These are phyloP conservation scores for Eupristina koningsbergeri DNA, from an alignment of 1,140 invertebrate species.

Conservation along the genomic window DNA sequence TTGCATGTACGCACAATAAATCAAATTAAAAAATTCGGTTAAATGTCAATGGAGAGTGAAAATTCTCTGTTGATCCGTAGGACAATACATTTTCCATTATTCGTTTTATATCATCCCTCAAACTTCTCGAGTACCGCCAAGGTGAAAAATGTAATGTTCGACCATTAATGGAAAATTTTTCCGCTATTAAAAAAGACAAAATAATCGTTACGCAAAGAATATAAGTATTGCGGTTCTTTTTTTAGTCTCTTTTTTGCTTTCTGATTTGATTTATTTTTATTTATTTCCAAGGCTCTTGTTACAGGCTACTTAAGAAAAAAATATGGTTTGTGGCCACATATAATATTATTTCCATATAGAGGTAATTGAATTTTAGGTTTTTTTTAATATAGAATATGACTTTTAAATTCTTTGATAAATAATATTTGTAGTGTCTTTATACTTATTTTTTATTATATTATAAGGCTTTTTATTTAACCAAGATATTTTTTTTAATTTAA, in stretches of 20 bases:
- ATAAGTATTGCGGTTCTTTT: background rate
- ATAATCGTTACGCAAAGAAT: constrained; percentile 30
- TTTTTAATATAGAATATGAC: background rate
- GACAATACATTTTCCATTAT: constrained; percentile 51
- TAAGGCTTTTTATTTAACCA: background rate
- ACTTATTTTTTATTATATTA: background rate
- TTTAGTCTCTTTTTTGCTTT: background rate
- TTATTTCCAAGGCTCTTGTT: background rate
- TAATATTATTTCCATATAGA: constrained; percentile 3
- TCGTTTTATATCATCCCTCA: constrained; percentile 31
- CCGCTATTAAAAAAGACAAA: constrained; percentile 39
- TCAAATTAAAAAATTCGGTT: constrained; percentile 27
- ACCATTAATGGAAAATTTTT: constrained; percentile 47
- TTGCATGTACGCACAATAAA: constrained; percentile 13
- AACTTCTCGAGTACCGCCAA: background rate
- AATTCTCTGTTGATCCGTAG: constrained; percentile 36
- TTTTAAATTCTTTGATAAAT: constrained; percentile 4
- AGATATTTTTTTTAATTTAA: too few relatives aligned
- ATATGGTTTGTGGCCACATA: constrained; percentile 11
- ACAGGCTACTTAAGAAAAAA: constrained; percentile 23
- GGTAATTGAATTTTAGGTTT: constrained; percentile 30
- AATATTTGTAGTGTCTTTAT: background rate
- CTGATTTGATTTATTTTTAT: constrained; percentile 37
- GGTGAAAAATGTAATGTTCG: constrained; percentile 45
- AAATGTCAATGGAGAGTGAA: constrained; percentile 43